These are phyloP conservation scores for Silvanus unidentatus DNA, from an alignment of 2,888 invertebrate genomes.

Conservation along the genomic window DNA sequence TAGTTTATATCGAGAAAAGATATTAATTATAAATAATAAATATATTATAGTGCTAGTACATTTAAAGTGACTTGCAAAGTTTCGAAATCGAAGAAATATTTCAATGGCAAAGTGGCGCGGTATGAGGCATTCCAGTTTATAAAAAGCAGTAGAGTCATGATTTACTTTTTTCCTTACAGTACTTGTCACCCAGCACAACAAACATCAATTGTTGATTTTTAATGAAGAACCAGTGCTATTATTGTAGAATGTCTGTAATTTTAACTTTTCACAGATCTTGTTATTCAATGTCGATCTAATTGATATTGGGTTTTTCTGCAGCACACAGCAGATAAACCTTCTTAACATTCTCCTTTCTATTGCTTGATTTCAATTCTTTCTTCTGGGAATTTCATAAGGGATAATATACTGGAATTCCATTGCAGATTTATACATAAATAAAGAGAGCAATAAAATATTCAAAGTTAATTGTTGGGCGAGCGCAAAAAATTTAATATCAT, in stretches of 20 bases:
- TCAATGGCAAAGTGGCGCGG: no score
- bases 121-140: conserved; percentile 8
- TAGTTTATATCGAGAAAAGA: no score
- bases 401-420: not conserved
- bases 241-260: conserved; percentile 8
- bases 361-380: no score
- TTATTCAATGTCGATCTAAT: conserved; percentile 6
- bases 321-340: no score
- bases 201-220: conserved; percentile 13
- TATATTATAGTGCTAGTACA: no score
- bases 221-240: conserved; percentile 3
- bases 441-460: conserved; percentile 1
- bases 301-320: conserved; percentile 6
- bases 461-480: no score
- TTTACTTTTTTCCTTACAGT: conserved; percentile 11
- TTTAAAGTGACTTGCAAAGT: no score
- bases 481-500: no score
- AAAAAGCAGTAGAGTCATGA: conserved; percentile 14
- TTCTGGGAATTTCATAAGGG: no score
- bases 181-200: conserved; percentile 14
- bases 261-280: conserved; percentile 5
- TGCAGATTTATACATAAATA: not conserved
- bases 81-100: no score
- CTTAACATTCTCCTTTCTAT: no score
- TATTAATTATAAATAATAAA: no score